Evolutionary conservation across 2,888 invertebrate species (phyloP).

Genomic region (Saturnia japonica): DNA sequence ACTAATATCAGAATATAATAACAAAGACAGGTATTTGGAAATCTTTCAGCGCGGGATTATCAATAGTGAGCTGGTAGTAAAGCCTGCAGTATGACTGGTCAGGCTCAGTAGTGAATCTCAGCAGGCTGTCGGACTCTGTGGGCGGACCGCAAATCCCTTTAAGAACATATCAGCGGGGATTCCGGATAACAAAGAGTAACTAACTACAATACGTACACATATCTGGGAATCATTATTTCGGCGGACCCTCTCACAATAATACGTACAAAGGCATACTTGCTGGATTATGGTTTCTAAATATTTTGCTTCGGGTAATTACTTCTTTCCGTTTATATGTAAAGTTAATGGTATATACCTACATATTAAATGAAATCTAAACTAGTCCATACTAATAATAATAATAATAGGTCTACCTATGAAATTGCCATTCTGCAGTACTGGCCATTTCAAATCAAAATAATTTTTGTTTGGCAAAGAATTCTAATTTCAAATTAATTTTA

Average conservation of each 20-base stretch:
- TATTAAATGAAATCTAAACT: too few relatives aligned
- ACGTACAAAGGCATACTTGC: not conserved
- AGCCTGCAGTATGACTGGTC: slow-evolving; percentile 13
- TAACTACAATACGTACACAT: slow-evolving; percentile 7
- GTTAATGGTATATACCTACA: not conserved
- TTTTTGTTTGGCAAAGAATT: too few relatives aligned
- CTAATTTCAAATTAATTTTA: too few relatives aligned
- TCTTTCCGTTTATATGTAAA: not conserved
- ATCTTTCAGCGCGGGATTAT: slow-evolving; percentile 34
- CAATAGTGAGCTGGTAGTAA: slow-evolving; percentile 29
- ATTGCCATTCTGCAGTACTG: too few relatives aligned
- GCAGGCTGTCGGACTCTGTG: slow-evolving; percentile 38
- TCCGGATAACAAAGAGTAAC: slow-evolving; percentile 21
- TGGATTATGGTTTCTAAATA: slow-evolving; percentile 3
- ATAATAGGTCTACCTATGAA: too few relatives aligned
- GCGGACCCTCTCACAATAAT: not conserved
- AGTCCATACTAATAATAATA: too few relatives aligned
- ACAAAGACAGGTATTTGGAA: slow-evolving; percentile 24
- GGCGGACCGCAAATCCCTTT: slow-evolving; percentile 55
- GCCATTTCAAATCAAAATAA: too few relatives aligned
- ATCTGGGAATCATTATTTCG: slow-evolving; percentile 11
- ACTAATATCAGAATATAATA: slow-evolving; percentile 19
- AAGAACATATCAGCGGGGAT: slow-evolving; percentile 52
- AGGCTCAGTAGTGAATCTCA: slow-evolving; percentile 29
- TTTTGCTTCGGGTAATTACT: not conserved